Evolutionary conservation across 2,888 invertebrate genomes (phyloP), one percentile per base, ranked within the genome.

Genomic region (Chloroclysta siterata): DNA sequence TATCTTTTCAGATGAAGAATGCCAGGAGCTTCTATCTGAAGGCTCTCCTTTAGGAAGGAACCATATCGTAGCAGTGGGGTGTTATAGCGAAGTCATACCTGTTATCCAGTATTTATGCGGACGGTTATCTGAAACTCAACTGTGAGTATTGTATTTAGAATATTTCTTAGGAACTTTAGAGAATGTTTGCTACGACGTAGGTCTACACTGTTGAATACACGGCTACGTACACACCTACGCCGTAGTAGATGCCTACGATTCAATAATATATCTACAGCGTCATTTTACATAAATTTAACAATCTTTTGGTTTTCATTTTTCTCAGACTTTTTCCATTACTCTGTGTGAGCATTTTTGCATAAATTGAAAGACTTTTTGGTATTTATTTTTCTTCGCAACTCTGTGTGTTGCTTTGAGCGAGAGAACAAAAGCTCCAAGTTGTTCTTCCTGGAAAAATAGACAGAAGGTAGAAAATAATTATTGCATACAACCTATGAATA

Each of bases 81-180:
- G 97, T 75, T 97, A 97, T 85, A 97, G 97, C 78, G 98, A 98
- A 90, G 97, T 97, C 1, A 96, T 98, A 67, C 97, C 97, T 0
- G 97, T 97, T 58, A 96, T 97, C 90, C 97, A 97, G 81, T 97
- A 97, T 85, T 94, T 98, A 52, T 97, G 97, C 85, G 96, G 97
- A 78, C 95, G 97, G 76, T 91, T 98, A 22, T 95, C 97, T 65
- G 97, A 97, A 84, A 96, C 96, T 7, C 96, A 96, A 84, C 90
- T 94, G 96, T 97, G 86, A 91, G 90, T 83, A 46, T 33, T n/a
- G 0, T 39, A 11, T 11, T 22, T 22, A 22, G 22, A 3, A 3
- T 22, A n/a, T n/a, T n/a, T 36, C 36, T 2, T 8, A 36, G 2
- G 29, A 29, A 36, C 10, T 8, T 8, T 36, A 10, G 11, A 39